Conservation (phyloP, 1,140 invertebrate genomes). For the Palaemon carinicauda region DNA sequence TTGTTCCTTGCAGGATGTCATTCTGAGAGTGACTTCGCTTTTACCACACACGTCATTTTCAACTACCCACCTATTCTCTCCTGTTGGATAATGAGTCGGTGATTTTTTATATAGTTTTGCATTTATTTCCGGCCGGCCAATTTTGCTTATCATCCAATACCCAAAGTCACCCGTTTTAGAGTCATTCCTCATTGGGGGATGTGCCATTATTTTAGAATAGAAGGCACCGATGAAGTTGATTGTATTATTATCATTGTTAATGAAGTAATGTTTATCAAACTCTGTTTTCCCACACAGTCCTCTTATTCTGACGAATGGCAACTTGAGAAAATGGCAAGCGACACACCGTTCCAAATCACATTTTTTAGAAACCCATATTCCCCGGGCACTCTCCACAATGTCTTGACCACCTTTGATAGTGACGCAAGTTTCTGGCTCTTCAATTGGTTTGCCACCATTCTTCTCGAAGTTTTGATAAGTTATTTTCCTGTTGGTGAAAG, state of each 20-base stretch:
- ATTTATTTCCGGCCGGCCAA: not conserved
- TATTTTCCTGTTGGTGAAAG: not conserved
- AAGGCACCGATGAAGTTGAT: constrained; percentile 8
- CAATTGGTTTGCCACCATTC: constrained; percentile 6
- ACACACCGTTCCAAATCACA: constrained; percentile 21
- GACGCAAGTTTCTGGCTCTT: constrained; percentile 20
- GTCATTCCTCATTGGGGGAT: not conserved
- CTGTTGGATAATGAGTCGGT: constrained; percentile 34
- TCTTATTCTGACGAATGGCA: constrained; percentile 13
- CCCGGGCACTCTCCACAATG: not conserved
- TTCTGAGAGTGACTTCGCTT: not conserved
- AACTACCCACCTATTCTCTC: constrained; percentile 27
- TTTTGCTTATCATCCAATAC: constrained; percentile 14
- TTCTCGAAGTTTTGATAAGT: constrained; percentile 5
- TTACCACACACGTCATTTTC: constrained; percentile 19
- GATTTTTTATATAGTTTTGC: constrained; percentile 15
- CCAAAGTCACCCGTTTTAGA: constrained; percentile 13
- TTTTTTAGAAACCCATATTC: not conserved
- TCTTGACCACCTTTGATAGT: constrained; percentile 20
- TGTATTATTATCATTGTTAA: not conserved
- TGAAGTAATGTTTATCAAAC: constrained; percentile 36
- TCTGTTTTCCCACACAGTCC: constrained; percentile 26
- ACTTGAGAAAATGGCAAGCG: constrained; percentile 3
- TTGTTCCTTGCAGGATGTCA: constrained; percentile 30
- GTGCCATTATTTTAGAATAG: constrained; percentile 23